phyloP scores from a whole-genome alignment of 2,888 invertebrate genomes.

The Muschampia plurimacula region DNA sequence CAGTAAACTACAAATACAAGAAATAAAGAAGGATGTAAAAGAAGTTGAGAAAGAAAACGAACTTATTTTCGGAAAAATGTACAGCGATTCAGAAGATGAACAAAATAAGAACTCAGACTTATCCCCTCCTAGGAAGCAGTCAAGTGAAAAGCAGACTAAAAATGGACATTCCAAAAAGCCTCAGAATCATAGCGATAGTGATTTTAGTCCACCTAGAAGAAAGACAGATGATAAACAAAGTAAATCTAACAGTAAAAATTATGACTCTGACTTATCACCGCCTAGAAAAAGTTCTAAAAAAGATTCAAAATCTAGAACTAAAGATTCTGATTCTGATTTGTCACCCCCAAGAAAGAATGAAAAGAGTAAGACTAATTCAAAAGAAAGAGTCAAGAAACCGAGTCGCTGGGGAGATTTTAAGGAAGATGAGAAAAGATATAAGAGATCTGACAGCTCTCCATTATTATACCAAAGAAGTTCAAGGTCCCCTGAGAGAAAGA shows the following conservation, averaged over 20 bases:
- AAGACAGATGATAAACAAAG: slow-evolving; percentile 39
- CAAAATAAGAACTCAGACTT: slow-evolving; percentile 62
- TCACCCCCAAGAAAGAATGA: slow-evolving; percentile 54
- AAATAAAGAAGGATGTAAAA: slow-evolving; percentile 71
- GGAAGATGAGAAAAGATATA: slow-evolving; percentile 34
- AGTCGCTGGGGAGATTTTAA: slow-evolving; percentile 61
- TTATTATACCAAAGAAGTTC: slow-evolving; percentile 32
- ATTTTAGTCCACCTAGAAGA: slow-evolving; percentile 69
- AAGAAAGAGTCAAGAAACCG: slow-evolving; percentile 53
- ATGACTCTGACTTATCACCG: slow-evolving; percentile 52
- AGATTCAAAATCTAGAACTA: slow-evolving; percentile 42
- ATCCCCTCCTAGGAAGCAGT: slow-evolving; percentile 53
- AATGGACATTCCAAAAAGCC: slow-evolving; percentile 35
- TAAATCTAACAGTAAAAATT: slow-evolving; percentile 43
- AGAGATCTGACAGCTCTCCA: slow-evolving; percentile 29
- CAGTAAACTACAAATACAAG: slow-evolving; percentile 75
- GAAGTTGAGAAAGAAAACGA: slow-evolving; percentile 75
- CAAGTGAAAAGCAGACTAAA: slow-evolving; percentile 24
- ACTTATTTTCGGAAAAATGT: slow-evolving; percentile 79
- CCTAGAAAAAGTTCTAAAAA: slow-evolving; percentile 52
- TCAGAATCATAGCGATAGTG: slow-evolving; percentile 61
- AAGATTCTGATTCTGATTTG: slow-evolving; percentile 49
- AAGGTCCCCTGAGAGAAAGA: slow-evolving; percentile 37
- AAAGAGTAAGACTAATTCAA: slow-evolving; percentile 44
- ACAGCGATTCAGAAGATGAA: slow-evolving; percentile 80